Evolutionary conservation across 2,797 vertebrate species (phyloP).

Genomic region (Tapera naevia): DNA sequence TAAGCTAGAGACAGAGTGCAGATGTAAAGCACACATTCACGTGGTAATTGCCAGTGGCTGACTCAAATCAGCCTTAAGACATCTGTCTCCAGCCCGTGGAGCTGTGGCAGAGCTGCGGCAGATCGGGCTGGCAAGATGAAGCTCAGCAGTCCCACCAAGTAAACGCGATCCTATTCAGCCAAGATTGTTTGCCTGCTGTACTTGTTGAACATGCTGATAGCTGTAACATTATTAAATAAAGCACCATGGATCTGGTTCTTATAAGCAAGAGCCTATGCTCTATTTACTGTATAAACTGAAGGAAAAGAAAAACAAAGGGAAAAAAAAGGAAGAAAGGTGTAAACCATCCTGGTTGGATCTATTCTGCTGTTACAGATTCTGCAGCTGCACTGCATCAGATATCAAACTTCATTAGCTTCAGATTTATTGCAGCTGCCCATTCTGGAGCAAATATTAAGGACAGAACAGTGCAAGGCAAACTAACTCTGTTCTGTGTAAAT

Average conservation of each 20-base stretch:
- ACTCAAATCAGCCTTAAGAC: background rate
- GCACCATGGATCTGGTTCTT: background rate
- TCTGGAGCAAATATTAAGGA: background rate
- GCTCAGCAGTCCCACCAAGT: background rate
- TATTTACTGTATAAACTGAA: background rate
- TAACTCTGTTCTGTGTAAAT: background rate
- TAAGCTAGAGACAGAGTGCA: background rate
- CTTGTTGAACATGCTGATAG: background rate
- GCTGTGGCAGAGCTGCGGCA: background rate
- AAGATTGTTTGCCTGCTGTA: background rate
- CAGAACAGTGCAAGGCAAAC: background rate
- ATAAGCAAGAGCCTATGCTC: background rate
- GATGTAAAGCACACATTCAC: background rate
- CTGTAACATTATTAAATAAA: background rate
- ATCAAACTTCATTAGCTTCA: background rate
- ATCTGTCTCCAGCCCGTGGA: background rate
- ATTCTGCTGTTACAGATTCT: background rate
- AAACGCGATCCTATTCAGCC: background rate
- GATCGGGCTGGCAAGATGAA: background rate
- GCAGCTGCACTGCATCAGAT: background rate
- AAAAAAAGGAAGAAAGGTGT: background rate
- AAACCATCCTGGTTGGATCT: background rate
- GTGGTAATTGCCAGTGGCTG: background rate
- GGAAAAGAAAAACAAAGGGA: no score
- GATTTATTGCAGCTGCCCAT: background rate